Percentiles rank a stretch among this genome's conserved stretches.
These are phyloP conservation scores for Heliocidaris erythrogramma DNA, from an alignment of 35 echinoderm and acorn worm species.

Conservation along the genomic window DNA sequence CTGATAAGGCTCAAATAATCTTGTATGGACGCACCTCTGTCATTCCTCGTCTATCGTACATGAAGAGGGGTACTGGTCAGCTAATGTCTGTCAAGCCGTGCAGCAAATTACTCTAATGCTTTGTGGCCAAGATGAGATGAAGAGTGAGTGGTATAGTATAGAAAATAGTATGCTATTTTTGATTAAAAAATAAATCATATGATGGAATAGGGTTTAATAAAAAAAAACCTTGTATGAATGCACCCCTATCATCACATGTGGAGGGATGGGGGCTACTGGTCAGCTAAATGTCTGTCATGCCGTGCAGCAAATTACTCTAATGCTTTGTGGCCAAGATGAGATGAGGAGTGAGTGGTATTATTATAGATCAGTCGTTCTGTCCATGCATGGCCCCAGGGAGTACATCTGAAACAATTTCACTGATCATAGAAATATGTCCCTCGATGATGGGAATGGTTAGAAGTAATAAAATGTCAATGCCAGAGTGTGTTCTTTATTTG, in stretches of 20 bases:
- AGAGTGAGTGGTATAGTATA: neutral
- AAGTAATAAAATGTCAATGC: too few species aligned
- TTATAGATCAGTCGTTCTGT: neutral
- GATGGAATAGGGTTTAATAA: too few species aligned
- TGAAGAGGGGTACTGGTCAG: neutral
- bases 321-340: neutral
- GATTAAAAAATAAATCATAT: too few species aligned
- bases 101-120: neutral
- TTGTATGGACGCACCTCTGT: too few species aligned
- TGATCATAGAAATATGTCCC: neutral
- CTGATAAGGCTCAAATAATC: too few species aligned
- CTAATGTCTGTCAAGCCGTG: slow-evolving; percentile 6
- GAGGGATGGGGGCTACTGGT: too few species aligned
- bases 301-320: neutral
- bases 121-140: neutral
- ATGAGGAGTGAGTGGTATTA: neutral
- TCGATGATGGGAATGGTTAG: neutral
- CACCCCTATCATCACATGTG: too few species aligned
- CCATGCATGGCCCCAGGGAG: neutral
- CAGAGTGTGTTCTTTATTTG: too few species aligned
- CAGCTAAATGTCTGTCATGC: too few species aligned
- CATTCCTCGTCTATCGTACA: too few species aligned
- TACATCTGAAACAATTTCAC: neutral
- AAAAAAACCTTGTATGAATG: too few species aligned
- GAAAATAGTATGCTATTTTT: too few species aligned